phyloP scores from a whole-genome alignment of 2,888 invertebrate species.

The Podabrus alpinus region DNA sequence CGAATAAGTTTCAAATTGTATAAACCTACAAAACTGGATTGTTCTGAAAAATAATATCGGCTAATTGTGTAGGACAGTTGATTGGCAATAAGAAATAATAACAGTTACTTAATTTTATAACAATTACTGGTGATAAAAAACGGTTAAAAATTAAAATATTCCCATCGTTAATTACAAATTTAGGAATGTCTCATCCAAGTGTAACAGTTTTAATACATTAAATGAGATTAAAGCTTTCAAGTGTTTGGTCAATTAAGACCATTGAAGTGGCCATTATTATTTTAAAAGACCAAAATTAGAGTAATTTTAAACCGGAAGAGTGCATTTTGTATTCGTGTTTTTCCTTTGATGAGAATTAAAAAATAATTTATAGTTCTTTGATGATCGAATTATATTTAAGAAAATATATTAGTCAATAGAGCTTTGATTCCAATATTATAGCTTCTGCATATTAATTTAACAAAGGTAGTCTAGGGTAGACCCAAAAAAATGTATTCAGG shows the following conservation, averaged over 20 bases:
- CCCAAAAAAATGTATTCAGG: not conserved
- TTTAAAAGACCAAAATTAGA: not conserved
- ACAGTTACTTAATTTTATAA: not conserved
- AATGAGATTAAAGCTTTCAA: not conserved
- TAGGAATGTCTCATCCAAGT: not conserved
- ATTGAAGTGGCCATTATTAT: not conserved
- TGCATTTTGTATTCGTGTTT: not conserved
- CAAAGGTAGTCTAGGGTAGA: not conserved
- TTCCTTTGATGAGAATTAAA: not conserved
- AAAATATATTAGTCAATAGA: not conserved
- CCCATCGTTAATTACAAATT: not conserved
- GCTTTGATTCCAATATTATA: not conserved
- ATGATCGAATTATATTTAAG: not conserved
- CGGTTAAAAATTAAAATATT: not conserved
- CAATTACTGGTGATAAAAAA: not conserved
- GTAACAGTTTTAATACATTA: not conserved
- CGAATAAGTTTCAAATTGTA: not conserved
- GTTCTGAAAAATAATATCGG: not conserved
- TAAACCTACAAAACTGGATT: slow-evolving; percentile 16
- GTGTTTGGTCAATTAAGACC: not conserved
- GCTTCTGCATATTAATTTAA: not conserved
- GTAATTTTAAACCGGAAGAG: not conserved
- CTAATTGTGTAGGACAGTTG: not conserved
- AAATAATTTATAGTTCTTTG: not conserved
- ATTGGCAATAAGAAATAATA: not conserved